A percentile compares a stretch with the other conserved stretches of the same genome.
Evolutionary conservation across 2,797 vertebrate species (phyloP).

Genomic region (Neosilurus hyrtlii): DNA sequence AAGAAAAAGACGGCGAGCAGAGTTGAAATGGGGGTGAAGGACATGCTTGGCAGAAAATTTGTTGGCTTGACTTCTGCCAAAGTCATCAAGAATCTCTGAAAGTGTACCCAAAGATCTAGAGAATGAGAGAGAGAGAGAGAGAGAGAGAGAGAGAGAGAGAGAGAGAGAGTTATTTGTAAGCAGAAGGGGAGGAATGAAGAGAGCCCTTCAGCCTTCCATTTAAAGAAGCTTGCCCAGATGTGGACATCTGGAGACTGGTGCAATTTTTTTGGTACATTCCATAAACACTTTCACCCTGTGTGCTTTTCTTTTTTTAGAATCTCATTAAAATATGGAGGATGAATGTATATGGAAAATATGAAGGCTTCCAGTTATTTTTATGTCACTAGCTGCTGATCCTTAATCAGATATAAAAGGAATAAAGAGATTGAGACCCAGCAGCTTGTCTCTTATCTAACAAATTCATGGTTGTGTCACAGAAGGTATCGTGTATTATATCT

Average conservation of each 20-base stretch:
- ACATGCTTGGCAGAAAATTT: conserved; percentile 52
- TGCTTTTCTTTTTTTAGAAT: neutral
- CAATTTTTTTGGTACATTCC: conserved; percentile 38
- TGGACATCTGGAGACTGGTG: conserved; percentile 45
- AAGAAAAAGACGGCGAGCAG: conserved; percentile 52
- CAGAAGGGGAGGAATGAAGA: neutral
- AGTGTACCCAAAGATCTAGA: neutral
- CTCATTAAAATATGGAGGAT: neutral
- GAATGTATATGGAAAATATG: too few species aligned
- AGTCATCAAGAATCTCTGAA: conserved; percentile 38
- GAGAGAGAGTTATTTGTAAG: neutral
- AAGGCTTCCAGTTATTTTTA: neutral
- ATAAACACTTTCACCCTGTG: neutral
- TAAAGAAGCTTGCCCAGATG: conserved; percentile 54
- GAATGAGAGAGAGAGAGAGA: neutral
- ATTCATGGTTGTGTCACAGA: neutral
- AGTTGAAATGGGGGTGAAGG: conserved; percentile 68
- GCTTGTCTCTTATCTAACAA: neutral
- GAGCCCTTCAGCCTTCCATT: conserved; percentile 28
- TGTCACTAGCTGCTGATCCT: neutral
- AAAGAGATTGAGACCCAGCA: neutral
- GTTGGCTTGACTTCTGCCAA: conserved; percentile 8
- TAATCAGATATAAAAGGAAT: neutral
- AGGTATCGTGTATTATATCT: neutral
- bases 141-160: neutral